Base-by-base conservation (phyloP, 2,797 vertebrate species). In the Gymnodraco acuticeps region DNA sequence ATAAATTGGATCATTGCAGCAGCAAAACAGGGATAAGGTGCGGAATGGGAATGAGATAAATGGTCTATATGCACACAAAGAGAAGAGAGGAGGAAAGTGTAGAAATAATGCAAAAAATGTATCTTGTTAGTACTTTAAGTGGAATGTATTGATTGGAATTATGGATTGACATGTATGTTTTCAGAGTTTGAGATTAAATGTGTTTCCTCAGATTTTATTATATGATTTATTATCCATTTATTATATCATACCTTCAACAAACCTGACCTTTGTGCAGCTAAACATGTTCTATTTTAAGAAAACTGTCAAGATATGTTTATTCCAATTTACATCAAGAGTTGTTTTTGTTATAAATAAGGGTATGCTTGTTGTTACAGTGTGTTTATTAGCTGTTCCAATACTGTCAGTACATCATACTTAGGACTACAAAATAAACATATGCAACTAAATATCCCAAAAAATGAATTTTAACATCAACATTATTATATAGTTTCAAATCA, bases 1-100 rank as follows among this genome's bases (percentile, higher is more conserved):
- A 82, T 82, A 87, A 87, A 90, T 86, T 78, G 76, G 83, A 90
- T 85, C 83, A 86, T 81, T 72, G 84, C 78, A 69, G 80, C 41
- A 31, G 78, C 70, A 65, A 80, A 84, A 83, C 48, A 16, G 78
- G 84, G 78, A 81, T 76, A 66, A 70, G 78, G 80, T 75, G 61
- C 70, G 70, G 80, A 75, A 83, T 77, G 70, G 64, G 78, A 87
- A 87, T 82, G 77, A 75, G 72, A 87, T 82, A 78, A 86, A 78
- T 65, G 50, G 53, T 63, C 53, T 33, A 17, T 15, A 65, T 48
- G 52, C 54, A 46, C 71, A 73, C 50, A 63, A 41, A 61, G 38
- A 78, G 56, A 83, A 81, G 71, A 13, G 42, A 38, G 33, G 66
- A 51, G 4, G 55, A 45, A 51, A 43, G 15, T 46, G 41, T 19